A percentile compares a stretch with the other conserved stretches of the same genome.
Evolutionary conservation across 30 jellyfish, hydroid and myxozoan species (phyloP).

Genomic region (Cassiopea andromeda): DNA sequence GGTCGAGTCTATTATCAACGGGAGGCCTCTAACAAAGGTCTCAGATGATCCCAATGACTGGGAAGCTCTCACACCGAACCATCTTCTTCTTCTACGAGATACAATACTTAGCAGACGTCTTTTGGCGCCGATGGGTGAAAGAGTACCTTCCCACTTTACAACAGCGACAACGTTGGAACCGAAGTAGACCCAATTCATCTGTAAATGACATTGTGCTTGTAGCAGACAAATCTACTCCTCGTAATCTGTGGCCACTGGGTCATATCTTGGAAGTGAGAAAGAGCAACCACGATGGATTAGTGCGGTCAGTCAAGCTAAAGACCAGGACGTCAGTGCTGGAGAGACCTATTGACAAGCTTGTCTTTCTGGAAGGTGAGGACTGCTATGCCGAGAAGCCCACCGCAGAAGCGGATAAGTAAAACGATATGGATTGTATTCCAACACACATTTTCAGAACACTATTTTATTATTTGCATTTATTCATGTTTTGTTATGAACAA

Average conservation of each 20-base stretch:
- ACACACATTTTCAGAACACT: neutral
- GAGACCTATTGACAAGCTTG: constrained; percentile 49
- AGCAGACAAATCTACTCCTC: constrained; percentile 25
- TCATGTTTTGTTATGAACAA: neutral
- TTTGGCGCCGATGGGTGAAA: constrained; percentile 34
- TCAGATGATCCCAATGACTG: constrained; percentile 50
- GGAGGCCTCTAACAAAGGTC: constrained; percentile 46
- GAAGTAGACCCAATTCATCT: neutral
- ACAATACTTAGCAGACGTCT: constrained; percentile 40
- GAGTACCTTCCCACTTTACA: constrained; percentile 46
- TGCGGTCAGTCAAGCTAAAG: constrained; percentile 45
- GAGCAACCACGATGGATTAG: constrained; percentile 33
- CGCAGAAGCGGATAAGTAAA: neutral
- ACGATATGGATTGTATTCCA: neutral
- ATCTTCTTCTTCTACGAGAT: constrained; percentile 39
- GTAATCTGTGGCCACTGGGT: constrained; percentile 57
- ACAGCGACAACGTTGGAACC: constrained; percentile 32
- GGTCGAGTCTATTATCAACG: constrained; percentile 53
- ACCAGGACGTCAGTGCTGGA: constrained; percentile 12
- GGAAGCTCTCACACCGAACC: constrained; percentile 56
- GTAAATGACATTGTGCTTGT: constrained; percentile 37
- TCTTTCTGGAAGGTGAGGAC: constrained; percentile 38
- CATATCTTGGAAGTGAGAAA: constrained; percentile 38
- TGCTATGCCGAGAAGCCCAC: neutral
- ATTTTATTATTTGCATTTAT: neutral